Conservation (phyloP, 2,888 invertebrate genomes). For the Cephonodes hylas region DNA sequence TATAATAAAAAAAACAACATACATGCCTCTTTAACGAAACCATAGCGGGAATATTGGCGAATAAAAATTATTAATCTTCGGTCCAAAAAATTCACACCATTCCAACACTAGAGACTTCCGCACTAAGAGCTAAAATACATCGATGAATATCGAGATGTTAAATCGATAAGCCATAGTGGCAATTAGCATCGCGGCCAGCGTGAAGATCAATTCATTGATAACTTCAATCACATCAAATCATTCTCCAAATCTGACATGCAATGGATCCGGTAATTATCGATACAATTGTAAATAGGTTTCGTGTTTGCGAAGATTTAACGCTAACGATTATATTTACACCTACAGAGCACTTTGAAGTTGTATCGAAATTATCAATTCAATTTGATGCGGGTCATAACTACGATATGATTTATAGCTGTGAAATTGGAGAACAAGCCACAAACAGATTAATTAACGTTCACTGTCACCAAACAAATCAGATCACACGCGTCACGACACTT, state of each 20-base stretch:
- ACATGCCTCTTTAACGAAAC: neutral
- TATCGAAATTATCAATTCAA: neutral
- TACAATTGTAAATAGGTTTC: conserved; percentile 27
- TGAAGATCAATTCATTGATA: conserved; percentile 57
- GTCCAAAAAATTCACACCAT: neutral
- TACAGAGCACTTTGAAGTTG: neutral
- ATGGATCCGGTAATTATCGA: conserved; percentile 35
- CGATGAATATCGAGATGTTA: conserved; percentile 44
- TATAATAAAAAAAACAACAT: neutral
- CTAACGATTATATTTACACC: conserved; percentile 11
- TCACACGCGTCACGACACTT: conserved; percentile 40
- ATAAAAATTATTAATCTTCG: neutral
- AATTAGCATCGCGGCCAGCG: conserved; percentile 68
- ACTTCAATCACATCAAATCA: conserved; percentile 56
- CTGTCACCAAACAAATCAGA: conserved; percentile 37
- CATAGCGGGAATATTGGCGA: neutral
- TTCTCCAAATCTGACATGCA: conserved; percentile 42
- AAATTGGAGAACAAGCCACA: neutral
- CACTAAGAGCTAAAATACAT: conserved; percentile 31
- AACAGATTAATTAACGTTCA: conserved; percentile 34
- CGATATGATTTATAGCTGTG: neutral
- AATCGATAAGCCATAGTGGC: conserved; percentile 56
- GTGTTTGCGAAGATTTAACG: conserved; percentile 16
- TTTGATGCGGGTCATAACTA: neutral
- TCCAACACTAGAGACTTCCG: conserved; percentile 13